These are phyloP conservation scores for Ptychoptera albimana DNA, from an alignment of 2,888 invertebrate species.

Conservation along the genomic window DNA sequence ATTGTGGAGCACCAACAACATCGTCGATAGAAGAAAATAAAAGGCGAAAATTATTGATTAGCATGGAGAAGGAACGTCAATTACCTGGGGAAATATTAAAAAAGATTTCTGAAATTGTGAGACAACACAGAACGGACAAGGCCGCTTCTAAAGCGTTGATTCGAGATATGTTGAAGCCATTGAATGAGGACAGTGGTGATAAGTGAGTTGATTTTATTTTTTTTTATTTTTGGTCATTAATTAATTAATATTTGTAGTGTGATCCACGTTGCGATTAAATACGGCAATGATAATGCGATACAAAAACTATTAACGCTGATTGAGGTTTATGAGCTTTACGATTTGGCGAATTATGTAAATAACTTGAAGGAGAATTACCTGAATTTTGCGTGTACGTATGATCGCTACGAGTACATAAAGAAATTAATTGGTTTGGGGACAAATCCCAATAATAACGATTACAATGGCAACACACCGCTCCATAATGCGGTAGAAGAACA, in stretches of 20 bases:
- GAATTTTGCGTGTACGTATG: conserved; percentile 33
- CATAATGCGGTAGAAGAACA: conserved; percentile 30
- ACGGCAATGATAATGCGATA: conserved; percentile 14
- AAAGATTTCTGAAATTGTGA: no score
- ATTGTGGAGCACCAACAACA: no score
- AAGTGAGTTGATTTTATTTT: not conserved
- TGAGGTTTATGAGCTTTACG: conserved; percentile 19
- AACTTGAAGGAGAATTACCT: conserved; percentile 34
- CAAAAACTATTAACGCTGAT: conserved; percentile 21
- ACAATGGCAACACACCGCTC: conserved; percentile 27
- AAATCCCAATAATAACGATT: conserved; percentile 31
- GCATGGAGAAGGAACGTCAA: no score
- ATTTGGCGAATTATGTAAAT: conserved; percentile 31
- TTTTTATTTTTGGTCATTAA: no score
- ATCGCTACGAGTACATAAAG: conserved; percentile 21
- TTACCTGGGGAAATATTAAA: no score
- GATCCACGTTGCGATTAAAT: conserved; percentile 17
- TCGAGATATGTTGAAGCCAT: not conserved
- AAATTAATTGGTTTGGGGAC: conserved; percentile 25
- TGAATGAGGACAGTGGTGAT: not conserved
- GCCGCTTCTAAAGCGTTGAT: no score
- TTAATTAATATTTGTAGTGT: conserved; percentile 13
- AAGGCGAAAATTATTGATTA: no score
- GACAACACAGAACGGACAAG: no score
- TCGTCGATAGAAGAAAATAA: no score